Base-by-base conservation (phyloP, 2,888 invertebrate species). In the Iselma pallidipennis region DNA sequence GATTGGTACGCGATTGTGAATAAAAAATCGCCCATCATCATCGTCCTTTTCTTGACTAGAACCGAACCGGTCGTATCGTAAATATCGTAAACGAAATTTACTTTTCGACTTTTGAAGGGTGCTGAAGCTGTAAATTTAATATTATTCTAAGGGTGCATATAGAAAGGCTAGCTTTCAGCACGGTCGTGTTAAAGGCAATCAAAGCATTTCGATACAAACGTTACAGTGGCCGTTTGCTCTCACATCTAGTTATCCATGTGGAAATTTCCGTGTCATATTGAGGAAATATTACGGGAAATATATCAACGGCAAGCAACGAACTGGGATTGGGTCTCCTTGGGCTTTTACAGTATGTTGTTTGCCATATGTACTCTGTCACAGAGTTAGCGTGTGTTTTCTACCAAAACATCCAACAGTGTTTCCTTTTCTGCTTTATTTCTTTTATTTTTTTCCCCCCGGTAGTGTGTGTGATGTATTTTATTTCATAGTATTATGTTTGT, bases 71-170 rank as follows among this genome's bases (percentile, higher is more conserved):
- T 33, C 29, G 7, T 50, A 21, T 58, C 56, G 61, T 63, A 66
- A 60, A 66, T 63, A 63, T 57, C 60, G 29, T 52, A 63, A 59
- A 63, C 55, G 52, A 57, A 65, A 65, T 56, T 63, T 59, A 65
- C 55, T 61, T 59, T 58, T 60, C 63, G 65, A 71, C 64, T 64
- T 66, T 71, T 67, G 61, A 66, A 67, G 65, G 70, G 69, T 66
- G 70, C 57, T 59, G 65, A 65, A 64, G 67, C 67, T 64, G 71
- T 69, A 70, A 70, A 71, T 70, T 71, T 70, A 68, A 71, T 71
- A 71, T 68, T 70, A 68, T 71, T 71, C 69, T 65, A 63, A 67
- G 69, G 66, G 62, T 58, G 55, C 49, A 55, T n/a, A n/a, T 57
- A 66, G 54, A 62, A 62, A 52, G 65, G 66, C n/a, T 55, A 67